Conservation (phyloP, 2,113 vertebrate genomes). For the Psettodes erumei region DNA sequence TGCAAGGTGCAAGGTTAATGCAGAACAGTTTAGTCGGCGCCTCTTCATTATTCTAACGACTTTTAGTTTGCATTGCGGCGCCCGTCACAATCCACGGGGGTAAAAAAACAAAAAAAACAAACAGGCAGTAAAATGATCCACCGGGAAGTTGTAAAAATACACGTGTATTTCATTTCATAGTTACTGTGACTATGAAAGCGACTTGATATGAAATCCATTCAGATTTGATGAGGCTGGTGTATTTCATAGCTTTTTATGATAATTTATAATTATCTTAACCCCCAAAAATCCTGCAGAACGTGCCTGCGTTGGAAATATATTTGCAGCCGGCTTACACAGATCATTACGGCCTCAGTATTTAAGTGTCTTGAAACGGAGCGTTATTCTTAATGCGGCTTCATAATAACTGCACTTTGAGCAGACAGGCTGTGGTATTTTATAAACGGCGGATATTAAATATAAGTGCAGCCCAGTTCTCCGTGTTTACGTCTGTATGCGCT, state of each 20-base stretch:
- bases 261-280: too few relatives aligned
- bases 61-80: constrained; percentile 22
- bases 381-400: constrained; percentile 10
- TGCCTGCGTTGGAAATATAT: neutral
- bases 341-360: neutral
- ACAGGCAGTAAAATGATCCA: neutral
- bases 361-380: neutral
- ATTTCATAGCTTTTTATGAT: neutral
- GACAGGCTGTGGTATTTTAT: neutral
- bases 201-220: neutral
- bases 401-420: neutral
- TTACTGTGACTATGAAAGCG: neutral
- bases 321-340: neutral
- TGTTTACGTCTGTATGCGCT: constrained; percentile 8
- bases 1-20: constrained; percentile 63
- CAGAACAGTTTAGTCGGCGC: constrained; percentile 26
- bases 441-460: neutral
- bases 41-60: constrained; percentile 49
- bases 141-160: neutral
- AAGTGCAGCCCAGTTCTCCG: neutral
- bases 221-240: neutral
- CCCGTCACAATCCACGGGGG: constrained; percentile 19
- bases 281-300: neutral
- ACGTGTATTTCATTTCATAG: neutral
- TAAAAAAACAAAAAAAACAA: neutral